phyloP scores from a whole-genome alignment of 2,113 vertebrate genomes.

The Chaetura pelagica region DNA sequence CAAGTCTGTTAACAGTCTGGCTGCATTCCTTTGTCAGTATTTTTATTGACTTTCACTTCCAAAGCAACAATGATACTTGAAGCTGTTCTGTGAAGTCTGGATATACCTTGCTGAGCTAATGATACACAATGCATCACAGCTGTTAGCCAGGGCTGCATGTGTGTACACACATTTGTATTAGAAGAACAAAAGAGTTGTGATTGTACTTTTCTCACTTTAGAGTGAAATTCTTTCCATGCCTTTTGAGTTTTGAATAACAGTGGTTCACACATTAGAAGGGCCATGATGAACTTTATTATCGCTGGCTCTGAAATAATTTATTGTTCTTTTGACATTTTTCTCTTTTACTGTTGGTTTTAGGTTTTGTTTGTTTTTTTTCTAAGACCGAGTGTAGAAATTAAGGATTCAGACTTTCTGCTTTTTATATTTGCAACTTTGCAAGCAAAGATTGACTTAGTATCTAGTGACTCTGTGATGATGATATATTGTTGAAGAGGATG shows the following conservation, averaged over 20 bases:
- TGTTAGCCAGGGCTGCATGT: background rate
- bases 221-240: constrained; percentile 3
- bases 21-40: constrained; percentile 19
- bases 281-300: background rate
- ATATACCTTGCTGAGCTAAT: background rate
- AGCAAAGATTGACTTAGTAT: background rate
- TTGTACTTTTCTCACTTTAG: background rate
- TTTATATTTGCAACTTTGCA: background rate
- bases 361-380: background rate
- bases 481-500: background rate
- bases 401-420: background rate
- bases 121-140: background rate
- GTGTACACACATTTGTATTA: background rate
- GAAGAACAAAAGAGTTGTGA: background rate
- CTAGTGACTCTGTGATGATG: background rate
- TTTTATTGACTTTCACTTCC: constrained; percentile 43
- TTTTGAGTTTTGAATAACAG: background rate
- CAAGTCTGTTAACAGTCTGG: background rate
- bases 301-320: background rate
- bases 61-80: background rate
- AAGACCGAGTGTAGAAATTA: background rate
- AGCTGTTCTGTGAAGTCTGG: background rate
- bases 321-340: background rate
- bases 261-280: background rate
- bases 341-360: background rate